Base-by-base conservation (phyloP, 2,888 invertebrate species). In the Pristionchus fissidentatus region DNA sequence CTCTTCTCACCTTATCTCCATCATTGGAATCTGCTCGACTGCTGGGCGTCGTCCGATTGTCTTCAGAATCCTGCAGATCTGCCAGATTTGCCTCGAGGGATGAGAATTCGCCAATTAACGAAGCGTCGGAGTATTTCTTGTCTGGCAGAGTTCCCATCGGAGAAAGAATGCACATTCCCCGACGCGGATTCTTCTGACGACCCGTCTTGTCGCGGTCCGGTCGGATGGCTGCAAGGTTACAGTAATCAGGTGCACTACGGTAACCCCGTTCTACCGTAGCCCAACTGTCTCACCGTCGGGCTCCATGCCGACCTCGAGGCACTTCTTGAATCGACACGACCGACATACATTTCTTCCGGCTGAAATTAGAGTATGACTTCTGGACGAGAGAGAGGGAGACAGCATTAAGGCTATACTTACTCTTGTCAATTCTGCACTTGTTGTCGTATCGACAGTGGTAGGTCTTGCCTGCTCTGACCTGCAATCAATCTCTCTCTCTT, bases 171-270 rank as follows among this genome's bases (percentile, higher is more conserved):
- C 52, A 3, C 38, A 55, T 70, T 13, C n/a, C 85, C 82, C 90
- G 83, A 35, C 91, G 89, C 13, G 91, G 91, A 79, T 91, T 91
- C 87, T 90, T 90, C 79, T 91, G 91, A n/a, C 90, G 84, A 5
- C 91, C 91, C 22, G 91, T 91, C 87, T 91, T 91, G 85, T 91
- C 91, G 19, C 91, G 87, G 84, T 91, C 91, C 8, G 91, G 91
- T 41, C 91, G 89, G 79, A 91, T 91, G 29, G 91, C 90, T 89
- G 83, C 62, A 89, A 84, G n/a, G 60, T 7, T 60, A 60, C 26
- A 41, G 43, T 70, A 43, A 22, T 70, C 22, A 13, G 70, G 70
- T 41, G 43, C 10, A 10, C 4, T 62, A 60, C 8, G 3, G 10
- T 1, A 2, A 26, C 2, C 3, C 35, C 35, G 19, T n/a, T n/a